A percentile compares a stretch with the other conserved stretches of the same genome.
phyloP scores from a whole-genome alignment of 2,113 vertebrate genomes.

The Prochilodus magdalenae region DNA sequence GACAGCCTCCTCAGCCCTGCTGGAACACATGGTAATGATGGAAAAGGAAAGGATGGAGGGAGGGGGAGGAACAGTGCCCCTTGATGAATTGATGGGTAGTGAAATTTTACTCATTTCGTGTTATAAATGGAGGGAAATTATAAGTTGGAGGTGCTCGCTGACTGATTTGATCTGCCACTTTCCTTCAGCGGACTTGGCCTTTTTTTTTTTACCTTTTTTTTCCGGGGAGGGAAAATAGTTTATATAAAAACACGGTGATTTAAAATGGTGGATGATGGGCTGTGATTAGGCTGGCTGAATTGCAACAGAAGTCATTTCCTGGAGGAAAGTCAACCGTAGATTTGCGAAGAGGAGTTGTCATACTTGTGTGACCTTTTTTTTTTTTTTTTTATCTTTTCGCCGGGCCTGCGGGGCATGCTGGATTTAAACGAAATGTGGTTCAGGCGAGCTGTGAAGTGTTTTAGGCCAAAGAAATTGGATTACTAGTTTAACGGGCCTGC shows the following conservation, averaged over 20 bases:
- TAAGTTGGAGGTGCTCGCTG: constrained; percentile 28
- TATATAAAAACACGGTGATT: constrained; percentile 52
- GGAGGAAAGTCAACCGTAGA: constrained; percentile 46
- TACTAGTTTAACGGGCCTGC: neutral
- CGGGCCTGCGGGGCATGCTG: neutral
- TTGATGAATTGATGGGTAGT: constrained; percentile 63
- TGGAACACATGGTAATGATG: constrained; percentile 36
- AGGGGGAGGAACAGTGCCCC: constrained; percentile 22
- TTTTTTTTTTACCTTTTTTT: neutral
- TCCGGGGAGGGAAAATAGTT: constrained; percentile 33
- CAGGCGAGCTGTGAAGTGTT: constrained; percentile 24
- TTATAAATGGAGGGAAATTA: constrained; percentile 64
- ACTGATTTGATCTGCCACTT: constrained; percentile 27
- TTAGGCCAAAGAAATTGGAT: constrained; percentile 19
- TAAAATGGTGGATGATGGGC: constrained; percentile 46
- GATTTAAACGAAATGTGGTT: constrained; percentile 24
- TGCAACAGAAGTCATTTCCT: constrained; percentile 54
- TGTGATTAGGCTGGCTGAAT: constrained; percentile 48
- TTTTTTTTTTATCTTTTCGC: constrained; percentile 8
- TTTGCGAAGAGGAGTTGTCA: constrained; percentile 29
- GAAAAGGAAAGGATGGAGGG: constrained; percentile 50
- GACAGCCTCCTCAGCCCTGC: neutral
- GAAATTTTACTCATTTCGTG: constrained; percentile 65
- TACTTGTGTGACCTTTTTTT: neutral
- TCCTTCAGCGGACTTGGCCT: neutral